Evolutionary conservation across 2,113 vertebrate genomes (phyloP).

Genomic region (Actenoides hombroni): DNA sequence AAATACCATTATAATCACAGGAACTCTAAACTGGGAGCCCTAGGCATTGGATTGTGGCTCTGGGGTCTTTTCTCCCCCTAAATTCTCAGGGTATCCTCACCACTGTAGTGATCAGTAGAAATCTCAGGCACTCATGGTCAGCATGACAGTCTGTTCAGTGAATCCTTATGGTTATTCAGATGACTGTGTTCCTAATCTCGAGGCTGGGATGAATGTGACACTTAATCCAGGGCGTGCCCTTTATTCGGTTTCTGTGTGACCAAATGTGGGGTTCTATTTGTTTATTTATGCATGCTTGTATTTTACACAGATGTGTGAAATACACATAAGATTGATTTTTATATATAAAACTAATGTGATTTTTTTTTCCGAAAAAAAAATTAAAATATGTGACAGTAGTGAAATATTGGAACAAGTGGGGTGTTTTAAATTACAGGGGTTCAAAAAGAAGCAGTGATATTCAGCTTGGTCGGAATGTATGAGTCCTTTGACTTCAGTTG

Average conservation of each 20-base stretch:
- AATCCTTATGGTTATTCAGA: background rate
- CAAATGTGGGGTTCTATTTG: background rate
- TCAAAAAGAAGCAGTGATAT: background rate
- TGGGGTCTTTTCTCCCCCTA: background rate
- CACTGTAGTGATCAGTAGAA: background rate
- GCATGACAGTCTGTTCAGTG: fast-evolving
- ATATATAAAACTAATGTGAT: background rate
- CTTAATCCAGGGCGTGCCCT: background rate
- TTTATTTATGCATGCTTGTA: background rate
- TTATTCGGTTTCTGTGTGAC: background rate
- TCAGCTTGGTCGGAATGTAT: background rate
- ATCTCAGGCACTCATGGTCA: background rate
- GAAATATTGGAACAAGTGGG: background rate
- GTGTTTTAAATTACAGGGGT: background rate
- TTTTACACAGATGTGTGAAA: background rate
- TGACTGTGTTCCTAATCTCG: background rate
- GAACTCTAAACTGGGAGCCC: background rate
- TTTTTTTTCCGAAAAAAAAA: background rate
- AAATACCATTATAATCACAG: background rate
- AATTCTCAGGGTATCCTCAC: background rate
- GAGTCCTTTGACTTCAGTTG: background rate
- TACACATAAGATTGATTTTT: background rate
- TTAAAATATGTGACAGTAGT: background rate
- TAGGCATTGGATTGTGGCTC: background rate
- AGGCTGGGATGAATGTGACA: background rate